Evolutionary conservation across 2,888 invertebrate genomes (phyloP).

Genomic region (Falcaria lacertinaria): DNA sequence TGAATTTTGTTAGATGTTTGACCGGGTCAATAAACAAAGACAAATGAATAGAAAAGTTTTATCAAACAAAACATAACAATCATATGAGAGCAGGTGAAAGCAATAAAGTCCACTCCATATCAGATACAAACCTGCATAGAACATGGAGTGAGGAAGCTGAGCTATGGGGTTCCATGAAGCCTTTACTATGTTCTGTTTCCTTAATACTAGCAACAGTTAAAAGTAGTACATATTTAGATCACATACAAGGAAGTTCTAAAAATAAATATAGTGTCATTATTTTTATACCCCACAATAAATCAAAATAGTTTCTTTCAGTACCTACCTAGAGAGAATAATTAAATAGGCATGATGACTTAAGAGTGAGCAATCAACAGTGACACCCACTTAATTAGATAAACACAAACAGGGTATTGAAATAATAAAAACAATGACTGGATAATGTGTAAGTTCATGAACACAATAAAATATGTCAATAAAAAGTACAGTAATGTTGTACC

Average conservation of each 20-base stretch:
- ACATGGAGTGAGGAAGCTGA: slow-evolving; percentile 54
- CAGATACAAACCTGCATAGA: slow-evolving; percentile 56
- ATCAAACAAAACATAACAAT: not conserved
- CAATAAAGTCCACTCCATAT: slow-evolving; percentile 15
- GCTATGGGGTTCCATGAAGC: slow-evolving; percentile 56
- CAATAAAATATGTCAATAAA: too few relatives aligned
- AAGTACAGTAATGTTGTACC: too few relatives aligned
- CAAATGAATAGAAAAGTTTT: slow-evolving; percentile 11
- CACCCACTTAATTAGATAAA: too few relatives aligned
- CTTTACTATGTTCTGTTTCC: slow-evolving; percentile 42
- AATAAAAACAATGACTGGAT: too few relatives aligned
- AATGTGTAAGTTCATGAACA: too few relatives aligned
- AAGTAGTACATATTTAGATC: slow-evolving; percentile 18
- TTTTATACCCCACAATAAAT: too few relatives aligned
- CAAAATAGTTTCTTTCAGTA: too few relatives aligned
- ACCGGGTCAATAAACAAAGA: slow-evolving; percentile 4
- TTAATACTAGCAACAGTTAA: slow-evolving; percentile 35
- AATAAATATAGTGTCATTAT: not conserved
- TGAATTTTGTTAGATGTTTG: too few relatives aligned
- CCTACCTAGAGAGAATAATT: too few relatives aligned
- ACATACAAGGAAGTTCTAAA: slow-evolving; percentile 1
- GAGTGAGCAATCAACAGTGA: too few relatives aligned
- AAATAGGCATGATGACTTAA: too few relatives aligned
- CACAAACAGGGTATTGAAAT: too few relatives aligned
- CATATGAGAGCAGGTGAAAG: slow-evolving; percentile 10